Evolutionary conservation across 1,140 invertebrate species (phyloP).

Genomic region (Micrasema longulum): DNA sequence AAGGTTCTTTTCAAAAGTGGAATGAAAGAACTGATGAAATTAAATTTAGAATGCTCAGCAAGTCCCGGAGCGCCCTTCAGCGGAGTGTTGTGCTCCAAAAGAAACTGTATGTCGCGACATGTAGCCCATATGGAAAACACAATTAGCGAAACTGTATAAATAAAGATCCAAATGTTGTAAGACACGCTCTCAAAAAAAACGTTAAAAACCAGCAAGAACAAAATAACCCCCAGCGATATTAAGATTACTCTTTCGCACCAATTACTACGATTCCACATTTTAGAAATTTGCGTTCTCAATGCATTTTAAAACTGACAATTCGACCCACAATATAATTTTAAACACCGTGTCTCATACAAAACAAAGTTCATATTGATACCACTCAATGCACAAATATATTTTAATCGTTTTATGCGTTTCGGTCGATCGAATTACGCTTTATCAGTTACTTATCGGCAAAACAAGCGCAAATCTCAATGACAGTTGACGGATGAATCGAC

Average conservation of each 20-base stretch:
- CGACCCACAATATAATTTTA: no score
- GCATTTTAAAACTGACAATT: no score
- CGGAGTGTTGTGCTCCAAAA: conserved; percentile 62
- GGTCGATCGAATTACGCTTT: no score
- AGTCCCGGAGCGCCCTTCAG: conserved; percentile 60
- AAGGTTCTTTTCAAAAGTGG: conserved; percentile 30
- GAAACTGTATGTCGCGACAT: conserved; percentile 63
- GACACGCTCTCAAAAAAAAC: conserved; percentile 12
- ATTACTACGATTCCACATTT: conserved; percentile 39
- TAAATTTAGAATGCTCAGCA: conserved; percentile 56
- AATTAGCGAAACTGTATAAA: conserved; percentile 60
- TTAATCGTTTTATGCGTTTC: no score
- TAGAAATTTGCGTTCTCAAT: neutral
- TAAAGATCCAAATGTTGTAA: conserved; percentile 59
- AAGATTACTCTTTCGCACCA: conserved; percentile 52
- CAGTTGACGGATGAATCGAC: no score
- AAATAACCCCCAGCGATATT: conserved; percentile 34
- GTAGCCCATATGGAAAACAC: conserved; percentile 59
- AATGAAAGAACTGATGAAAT: conserved; percentile 10
- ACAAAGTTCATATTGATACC: no score
- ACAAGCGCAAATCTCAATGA: no score
- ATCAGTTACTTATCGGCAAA: no score
- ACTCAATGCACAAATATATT: no score
- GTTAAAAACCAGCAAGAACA: conserved; percentile 38
- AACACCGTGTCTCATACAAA: no score